phyloP scores from a whole-genome alignment of 2,797 vertebrate genomes.

The Sylvilagus floridanus region DNA sequence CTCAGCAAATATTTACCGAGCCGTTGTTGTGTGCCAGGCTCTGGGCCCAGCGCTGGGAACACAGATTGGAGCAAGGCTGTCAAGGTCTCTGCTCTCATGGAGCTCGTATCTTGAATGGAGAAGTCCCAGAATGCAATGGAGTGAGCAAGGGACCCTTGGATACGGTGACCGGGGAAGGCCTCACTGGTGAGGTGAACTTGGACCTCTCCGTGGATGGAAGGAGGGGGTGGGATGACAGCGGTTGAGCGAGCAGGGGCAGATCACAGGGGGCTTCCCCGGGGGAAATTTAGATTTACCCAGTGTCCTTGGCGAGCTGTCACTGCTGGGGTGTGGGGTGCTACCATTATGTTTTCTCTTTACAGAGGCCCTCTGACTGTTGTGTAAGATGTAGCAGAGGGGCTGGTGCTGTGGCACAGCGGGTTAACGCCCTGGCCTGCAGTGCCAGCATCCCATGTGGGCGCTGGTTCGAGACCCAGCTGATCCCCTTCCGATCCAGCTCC shows the following conservation, averaged over 20 bases:
- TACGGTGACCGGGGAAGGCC: too few relatives aligned
- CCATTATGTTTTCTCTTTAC: background rate
- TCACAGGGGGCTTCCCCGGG: background rate
- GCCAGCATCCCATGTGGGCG: too few relatives aligned
- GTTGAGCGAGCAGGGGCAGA: background rate
- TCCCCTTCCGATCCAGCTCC: too few relatives aligned
- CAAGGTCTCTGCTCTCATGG: background rate
- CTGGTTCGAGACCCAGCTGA: too few relatives aligned
- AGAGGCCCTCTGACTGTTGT: background rate
- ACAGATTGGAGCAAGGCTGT: background rate
- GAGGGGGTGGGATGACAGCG: background rate
- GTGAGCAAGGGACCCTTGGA: background rate
- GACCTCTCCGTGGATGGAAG: background rate
- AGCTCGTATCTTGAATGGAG: background rate
- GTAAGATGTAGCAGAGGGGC: background rate
- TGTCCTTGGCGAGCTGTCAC: background rate
- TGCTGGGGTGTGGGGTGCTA: background rate
- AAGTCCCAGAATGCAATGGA: background rate
- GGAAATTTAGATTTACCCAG: background rate
- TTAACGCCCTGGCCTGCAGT: too few relatives aligned
- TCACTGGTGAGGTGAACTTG: background rate
- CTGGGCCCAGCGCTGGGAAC: background rate
- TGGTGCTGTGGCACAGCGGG: too few relatives aligned
- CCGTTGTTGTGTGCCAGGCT: background rate
- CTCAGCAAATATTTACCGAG: conserved; percentile 55